Base-by-base conservation (phyloP, 1,140 invertebrate genomes). In the Eurytemora carolleeae region DNA sequence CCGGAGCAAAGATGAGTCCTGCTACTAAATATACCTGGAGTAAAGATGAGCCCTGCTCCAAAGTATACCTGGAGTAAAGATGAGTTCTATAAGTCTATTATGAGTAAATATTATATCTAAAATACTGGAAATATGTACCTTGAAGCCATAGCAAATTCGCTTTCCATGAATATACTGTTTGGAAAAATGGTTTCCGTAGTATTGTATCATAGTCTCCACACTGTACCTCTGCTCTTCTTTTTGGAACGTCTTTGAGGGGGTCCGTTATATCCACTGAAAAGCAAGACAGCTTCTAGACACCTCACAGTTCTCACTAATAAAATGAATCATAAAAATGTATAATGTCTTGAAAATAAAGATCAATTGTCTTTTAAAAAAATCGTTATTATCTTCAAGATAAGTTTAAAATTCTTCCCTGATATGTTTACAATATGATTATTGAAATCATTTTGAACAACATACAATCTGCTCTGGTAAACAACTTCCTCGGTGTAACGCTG, bases 131-230 rank as follows among this genome's bases (percentile, higher is more conserved):
- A 7, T 12, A 12, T 12, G 7, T 44, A 44, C 31, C 31, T 76
- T 76, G 65, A 69, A 75, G 57, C 73, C 72, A 68, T 71, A 75
- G 62, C 70, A 67, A 64, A 76, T 71, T 58, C 72, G 71, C 67
- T 76, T 75, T 54, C 71, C 72, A 66, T 69, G 67, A 57, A 75
- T 75, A 64, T 71, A 73, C 66, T 74, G 72, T 68, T 76, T 75
- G 55, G 66, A 69, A 57, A 65, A 67, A 67, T 77, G 72, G 65
- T 68, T 67, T 58, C 74, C 75, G 71, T 72, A 76, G 66, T 76
- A 76, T 59, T 71, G 71, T 23, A 77, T 69, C 74, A 76, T 76
- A 63, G 69, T 66, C 68, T 76, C 75, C 71, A 76, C 73, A 63
- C 76, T 67, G 52, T 67, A 66, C 58, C 21, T 56, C 3, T 25